Base-by-base conservation (phyloP, 2,888 invertebrate species). In the Liopterus haemorrhoidalis region DNA sequence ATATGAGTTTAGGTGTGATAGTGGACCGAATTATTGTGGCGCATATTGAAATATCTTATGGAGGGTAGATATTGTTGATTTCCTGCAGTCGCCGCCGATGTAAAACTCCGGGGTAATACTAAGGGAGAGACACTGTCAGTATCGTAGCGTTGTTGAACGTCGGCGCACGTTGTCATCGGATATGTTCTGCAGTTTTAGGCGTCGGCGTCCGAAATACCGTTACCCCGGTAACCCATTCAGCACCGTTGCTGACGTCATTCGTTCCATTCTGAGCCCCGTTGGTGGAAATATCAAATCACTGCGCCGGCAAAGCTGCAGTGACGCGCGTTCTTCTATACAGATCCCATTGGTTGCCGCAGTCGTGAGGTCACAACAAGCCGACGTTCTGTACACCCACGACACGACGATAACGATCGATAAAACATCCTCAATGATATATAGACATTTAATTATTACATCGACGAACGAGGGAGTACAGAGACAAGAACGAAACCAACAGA, bases 151-250 rank as follows among this genome's bases (percentile, higher is more conserved):
- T n/a, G n/a, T n/a, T n/a, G n/a, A n/a, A n/a, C n/a, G n/a, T n/a
- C n/a, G n/a, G n/a, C n/a, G n/a, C n/a, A n/a, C n/a, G n/a, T 22
- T 9, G 14, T 31, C 31, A 31, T 3, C 31, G 31, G 14, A 31
- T 31, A 31, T 42, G 16, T 33, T 18, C 33, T 33, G 19, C 33
- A 33, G 33, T 33, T 33, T 12, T 33, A 33, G 33, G 19, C 33
- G 33, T 33, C 33, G 33, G 15, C 15, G 25, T n/a, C 9, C 27
- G 43, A 41, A 41, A 28, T 38, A 28, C 48, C 51, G 62, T 61
- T 60, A 47, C 59, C 61, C 55, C 46, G 59, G 60, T 57, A 60
- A 62, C 61, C 58, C 59, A 60, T 60, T 62, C 45, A 45, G 39
- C 59, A 62, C 53, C 54, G 54, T 50, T 51, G 50, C 55, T 60